phyloP scores from a whole-genome alignment of 1,140 invertebrate species.

The Drosophila fuyamai region DNA sequence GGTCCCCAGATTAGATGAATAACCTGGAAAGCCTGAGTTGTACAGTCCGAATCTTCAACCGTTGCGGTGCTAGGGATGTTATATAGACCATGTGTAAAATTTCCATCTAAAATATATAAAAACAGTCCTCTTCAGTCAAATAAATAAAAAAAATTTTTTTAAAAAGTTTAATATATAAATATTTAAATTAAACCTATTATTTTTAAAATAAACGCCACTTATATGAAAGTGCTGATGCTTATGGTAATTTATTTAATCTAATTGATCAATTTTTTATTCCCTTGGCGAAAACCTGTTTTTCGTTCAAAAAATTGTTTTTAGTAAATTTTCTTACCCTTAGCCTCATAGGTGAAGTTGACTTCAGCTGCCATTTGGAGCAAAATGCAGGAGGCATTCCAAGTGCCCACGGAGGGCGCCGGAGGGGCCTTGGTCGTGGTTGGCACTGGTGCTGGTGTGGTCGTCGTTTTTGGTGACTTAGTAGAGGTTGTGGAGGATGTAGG shows the following conservation, averaged over 20 bases:
- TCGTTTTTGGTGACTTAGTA: slow-evolving; percentile 44
- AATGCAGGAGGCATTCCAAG: slow-evolving; percentile 87
- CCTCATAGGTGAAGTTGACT: slow-evolving; percentile 87
- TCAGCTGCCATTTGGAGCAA: slow-evolving; percentile 87
- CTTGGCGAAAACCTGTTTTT: too few species aligned
- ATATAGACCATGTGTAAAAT: slow-evolving; percentile 46
- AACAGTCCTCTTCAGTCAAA: slow-evolving; percentile 4
- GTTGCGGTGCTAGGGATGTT: slow-evolving; percentile 69
- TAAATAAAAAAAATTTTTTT: too few species aligned
- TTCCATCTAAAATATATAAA: slow-evolving; percentile 55
- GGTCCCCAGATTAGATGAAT: slow-evolving; percentile 75
- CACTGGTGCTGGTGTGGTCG: slow-evolving; percentile 59
- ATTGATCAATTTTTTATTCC: too few species aligned
- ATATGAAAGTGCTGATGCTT: too few species aligned
- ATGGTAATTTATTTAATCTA: too few species aligned
- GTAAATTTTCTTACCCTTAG: slow-evolving; percentile 68
- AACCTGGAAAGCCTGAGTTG: slow-evolving; percentile 46
- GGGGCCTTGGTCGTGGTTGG: slow-evolving; percentile 63
- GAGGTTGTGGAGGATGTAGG: slow-evolving; percentile 33
- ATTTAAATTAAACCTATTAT: too few species aligned
- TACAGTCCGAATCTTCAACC: slow-evolving; percentile 57
- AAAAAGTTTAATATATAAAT: too few species aligned
- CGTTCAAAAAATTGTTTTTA: too few species aligned
- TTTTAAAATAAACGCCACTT: too few species aligned
- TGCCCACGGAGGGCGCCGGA: slow-evolving; percentile 85